Base-by-base conservation (phyloP, 2,797 vertebrate genomes). In the Anguilla marmorata region DNA sequence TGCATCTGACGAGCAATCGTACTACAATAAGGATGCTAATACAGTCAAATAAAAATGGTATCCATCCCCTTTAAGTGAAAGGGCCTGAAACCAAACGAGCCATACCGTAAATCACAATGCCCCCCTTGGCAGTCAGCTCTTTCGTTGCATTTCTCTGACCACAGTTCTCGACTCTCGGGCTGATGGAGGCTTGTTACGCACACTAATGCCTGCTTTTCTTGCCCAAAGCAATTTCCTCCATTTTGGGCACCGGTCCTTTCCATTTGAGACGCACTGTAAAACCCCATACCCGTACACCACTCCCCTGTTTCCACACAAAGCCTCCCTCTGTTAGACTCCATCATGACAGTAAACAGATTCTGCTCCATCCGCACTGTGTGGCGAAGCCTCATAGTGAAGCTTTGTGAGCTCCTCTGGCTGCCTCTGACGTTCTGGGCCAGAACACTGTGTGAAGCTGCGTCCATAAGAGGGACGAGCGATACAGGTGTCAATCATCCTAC, bases 191-290 rank as follows among this genome's bases (percentile, higher is more conserved):
- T 19, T 37, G 74, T 21, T 79, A 6, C 74, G 41, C 74, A 30
- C 27, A 79, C 33, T 21, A 79, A 45, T 41, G 74, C 74, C 11
- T 41, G 33, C 74, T 19, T 79, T 45, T 79, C 74, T 16, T 45
- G 74, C 74, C 45, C 79, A 82, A 50, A 82, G 79, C 79, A 45
- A 82, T 50, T 21, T 50, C 79, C 79, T 82, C 41, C 45, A 82
- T 82, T 82, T n/a, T 82, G 45, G 79, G 24, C 76, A 80, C 76
- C 72, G 11, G 30, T 41, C 72, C 74, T 79, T 45, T 79, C 37
- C 74, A 41, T 79, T 79, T 79, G 33, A 79, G 37, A 79, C 6
- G 16, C 74, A 79, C 45, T 37, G 74, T 79, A 79, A 37, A 79
- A 45, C 5, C 74, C 74, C 19, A 4, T 14, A 33, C 33, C 74